Evolutionary conservation across 2,113 vertebrate species (phyloP), one percentile per base, ranked within the genome.

Genomic region (Rhinolophus sinicus): DNA sequence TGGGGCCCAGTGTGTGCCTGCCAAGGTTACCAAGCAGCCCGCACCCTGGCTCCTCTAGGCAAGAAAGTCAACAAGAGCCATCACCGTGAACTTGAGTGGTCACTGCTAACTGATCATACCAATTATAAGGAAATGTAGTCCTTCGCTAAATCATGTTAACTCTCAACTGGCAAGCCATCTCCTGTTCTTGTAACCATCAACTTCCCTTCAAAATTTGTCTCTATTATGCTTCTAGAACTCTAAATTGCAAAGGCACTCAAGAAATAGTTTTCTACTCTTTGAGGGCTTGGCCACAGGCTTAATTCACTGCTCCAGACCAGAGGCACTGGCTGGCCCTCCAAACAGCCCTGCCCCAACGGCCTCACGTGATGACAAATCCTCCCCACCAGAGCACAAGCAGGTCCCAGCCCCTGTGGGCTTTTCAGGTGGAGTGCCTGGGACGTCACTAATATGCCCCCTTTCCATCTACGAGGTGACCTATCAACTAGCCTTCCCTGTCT

Each of bases 41-140:
- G 26, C 67, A 5, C 13, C 28, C 28, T 28, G 8, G n/a, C 60
- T 52, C 47, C 30, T 69, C 54, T 8, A 73, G 30, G 40, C 38
- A 85, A 58, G 19, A 35, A 40, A 28, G 19, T 81, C 77, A 96
- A 26, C 21, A 97, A 47, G 24, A 95, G 52, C 38, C 47, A 54
- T 2, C 5, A 1, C 50, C 12, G 19, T 64, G 28, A 44, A 54
- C 19, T n/a, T 76, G 73, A 8, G 47, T 21, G 54, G 70, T 54
- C 69, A 64, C 47, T 38, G 13, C 6, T 13, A 72, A 44, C 3
- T 47, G 30, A 80, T 2, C 56, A 35, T 26, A 54, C 0, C 18
- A 14, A 62, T 38, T 60, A 62, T 4, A 24, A 18, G 26, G 40
- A 76, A 81, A 38, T 13, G 16, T 14, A 4, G n/a, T 47, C 47